Evolutionary conservation across 2,888 invertebrate species (phyloP).

Genomic region (Criorhina ranunculi): DNA sequence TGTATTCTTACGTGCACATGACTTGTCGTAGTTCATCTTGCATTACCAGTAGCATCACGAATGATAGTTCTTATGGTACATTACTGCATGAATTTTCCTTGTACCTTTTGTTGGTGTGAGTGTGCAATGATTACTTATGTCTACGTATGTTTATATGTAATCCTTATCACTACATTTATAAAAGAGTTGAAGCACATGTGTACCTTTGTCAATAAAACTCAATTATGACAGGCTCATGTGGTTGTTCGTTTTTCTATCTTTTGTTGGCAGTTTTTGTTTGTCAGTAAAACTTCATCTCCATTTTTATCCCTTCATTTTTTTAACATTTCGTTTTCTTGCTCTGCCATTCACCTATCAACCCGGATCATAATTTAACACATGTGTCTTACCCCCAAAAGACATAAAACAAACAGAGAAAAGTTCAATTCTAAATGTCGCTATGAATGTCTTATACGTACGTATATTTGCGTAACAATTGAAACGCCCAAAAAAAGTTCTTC

Average conservation of each 20-base stretch:
- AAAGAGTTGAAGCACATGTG: too few relatives aligned
- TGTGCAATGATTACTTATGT: too few relatives aligned
- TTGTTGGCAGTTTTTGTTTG: too few relatives aligned
- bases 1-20: conserved; percentile 60
- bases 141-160: too few relatives aligned
- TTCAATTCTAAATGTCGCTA: background rate
- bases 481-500: background rate
- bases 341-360: background rate
- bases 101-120: background rate
- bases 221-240: too few relatives aligned
- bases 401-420: conserved; percentile 29
- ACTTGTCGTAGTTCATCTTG: conserved; percentile 53
- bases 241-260: too few relatives aligned
- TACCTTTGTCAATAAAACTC: too few relatives aligned
- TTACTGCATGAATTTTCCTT: conserved; percentile 26
- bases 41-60: conserved; percentile 12
- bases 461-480: conserved; percentile 13
- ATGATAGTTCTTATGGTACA: conserved; percentile 56
- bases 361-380: conserved; percentile 32
- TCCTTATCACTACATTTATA: too few relatives aligned
- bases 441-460: conserved; percentile 1
- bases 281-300: background rate
- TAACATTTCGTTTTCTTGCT: background rate
- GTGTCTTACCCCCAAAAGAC: background rate
- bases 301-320: background rate